Evolutionary conservation across 2,888 invertebrate genomes (phyloP).

Genomic region (Rotaria magnacalcarata): DNA sequence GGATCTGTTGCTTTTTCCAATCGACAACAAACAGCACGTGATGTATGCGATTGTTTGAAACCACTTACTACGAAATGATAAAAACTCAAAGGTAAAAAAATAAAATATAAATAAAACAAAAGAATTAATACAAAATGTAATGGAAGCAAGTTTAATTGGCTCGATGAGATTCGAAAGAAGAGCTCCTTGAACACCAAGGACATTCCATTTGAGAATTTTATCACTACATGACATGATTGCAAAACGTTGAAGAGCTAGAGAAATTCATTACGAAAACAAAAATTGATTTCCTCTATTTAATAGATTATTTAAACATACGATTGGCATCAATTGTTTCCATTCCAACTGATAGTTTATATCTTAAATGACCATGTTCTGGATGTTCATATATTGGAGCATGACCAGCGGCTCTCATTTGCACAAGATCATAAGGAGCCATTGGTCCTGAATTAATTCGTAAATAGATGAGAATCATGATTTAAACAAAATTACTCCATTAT

Average conservation of each 20-base stretch:
- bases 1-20: slow-evolving; percentile 20
- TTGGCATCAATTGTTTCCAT: not conserved
- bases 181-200: slow-evolving; percentile 76
- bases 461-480: not conserved
- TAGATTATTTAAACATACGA: not conserved
- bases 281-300: not conserved
- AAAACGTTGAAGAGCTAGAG: slow-evolving; percentile 18
- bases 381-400: slow-evolving; percentile 31
- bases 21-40: slow-evolving; percentile 28
- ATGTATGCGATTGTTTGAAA: slow-evolving; percentile 16
- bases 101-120: slow-evolving; percentile 63
- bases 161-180: slow-evolving; percentile 67
- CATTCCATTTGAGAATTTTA: slow-evolving; percentile 82
- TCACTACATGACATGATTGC: slow-evolving; percentile 78
- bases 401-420: slow-evolving; percentile 33
- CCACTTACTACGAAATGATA: not conserved
- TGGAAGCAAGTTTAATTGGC: slow-evolving; percentile 69
- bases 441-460: not conserved
- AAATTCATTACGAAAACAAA: not conserved
- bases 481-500: not conserved
- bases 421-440: slow-evolving; percentile 24
- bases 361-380: slow-evolving; percentile 21
- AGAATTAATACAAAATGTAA: slow-evolving; percentile 56
- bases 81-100: not conserved
- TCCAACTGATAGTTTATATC: slow-evolving; percentile 23